Evolutionary conservation across 2,888 invertebrate genomes (phyloP), one percentile per base, ranked within the genome.

Genomic region (Opisthograptis luteolata): DNA sequence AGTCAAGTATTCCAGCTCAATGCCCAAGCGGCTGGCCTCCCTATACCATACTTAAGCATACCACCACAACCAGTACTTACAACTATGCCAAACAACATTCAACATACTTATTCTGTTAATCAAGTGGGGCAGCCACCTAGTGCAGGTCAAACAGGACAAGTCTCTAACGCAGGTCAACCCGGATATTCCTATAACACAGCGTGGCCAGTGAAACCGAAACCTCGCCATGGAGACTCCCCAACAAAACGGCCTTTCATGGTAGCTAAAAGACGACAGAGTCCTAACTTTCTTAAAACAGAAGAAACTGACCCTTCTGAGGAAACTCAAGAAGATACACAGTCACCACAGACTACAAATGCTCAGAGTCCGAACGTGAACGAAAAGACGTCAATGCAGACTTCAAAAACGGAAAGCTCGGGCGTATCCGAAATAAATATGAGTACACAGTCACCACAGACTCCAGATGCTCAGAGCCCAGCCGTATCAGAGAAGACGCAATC

Each of bases 241-340:
- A 6, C 34, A 4, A 40, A 17, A 8, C 37, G 50, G 8, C 3
- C 34, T 13, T 10, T 41, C 7, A 10, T 51, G 1, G 35, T 35
- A 5, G 50, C 44, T n/a, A 45, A 44, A 25, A 32, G 42, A 22
- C 32, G 44, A 12, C 43, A 27, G 2, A 47, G 22, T 15, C 15
- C 10, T 20, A 10, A 7, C 4, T n/a, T 5, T 8, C 7, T 1
- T 5, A 37, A 45, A 24, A 19, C 12, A 5, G 10, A 5, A 2
- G 10, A 46, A 17, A 7, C 19, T 1, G 35, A 4, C 2, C 4
- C 12, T 7, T 35, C 37, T 10, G 35, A 35, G 19, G 22, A 22
- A 22, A 8, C 22, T 35, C 9, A 32, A 17, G 4, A n/a, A 9
- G 4, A 9, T 28, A 13, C 27, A 12, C 10, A 10, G 2, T 6